Conservation (phyloP, 1,140 invertebrate species). For the Halyomorpha halys region DNA sequence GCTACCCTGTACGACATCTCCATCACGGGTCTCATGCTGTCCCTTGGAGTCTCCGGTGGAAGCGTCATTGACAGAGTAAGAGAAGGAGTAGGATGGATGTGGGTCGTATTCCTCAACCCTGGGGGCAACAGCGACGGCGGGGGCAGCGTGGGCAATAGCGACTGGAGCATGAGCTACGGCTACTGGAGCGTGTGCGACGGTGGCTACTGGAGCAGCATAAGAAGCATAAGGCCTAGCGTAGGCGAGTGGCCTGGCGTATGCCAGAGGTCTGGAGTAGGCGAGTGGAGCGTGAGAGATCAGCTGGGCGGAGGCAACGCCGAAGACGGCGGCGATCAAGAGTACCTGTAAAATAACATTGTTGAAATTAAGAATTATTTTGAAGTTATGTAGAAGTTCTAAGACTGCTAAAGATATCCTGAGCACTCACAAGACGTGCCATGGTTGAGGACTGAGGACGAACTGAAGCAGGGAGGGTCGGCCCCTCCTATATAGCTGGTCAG, state of each 20-base stretch:
- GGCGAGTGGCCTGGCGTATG: not conserved
- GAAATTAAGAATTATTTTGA: too few relatives aligned
- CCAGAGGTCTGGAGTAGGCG: too few relatives aligned
- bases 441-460: too few relatives aligned
- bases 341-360: too few relatives aligned
- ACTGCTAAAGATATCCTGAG: too few relatives aligned
- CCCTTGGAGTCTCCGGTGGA: conserved; percentile 31
- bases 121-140: not conserved
- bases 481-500: too few relatives aligned
- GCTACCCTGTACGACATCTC: conserved; percentile 28
- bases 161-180: not conserved
- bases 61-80: conserved; percentile 34
- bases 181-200: too few relatives aligned
- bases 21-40: conserved; percentile 26
- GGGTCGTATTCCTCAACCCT: conserved; percentile 4
- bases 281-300: not conserved
- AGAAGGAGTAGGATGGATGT: conserved; percentile 32
- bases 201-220: too few relatives aligned
- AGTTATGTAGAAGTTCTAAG: too few relatives aligned
- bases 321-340: not conserved
- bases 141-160: not conserved
- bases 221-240: not conserved
- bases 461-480: too few relatives aligned
- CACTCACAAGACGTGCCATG: too few relatives aligned
- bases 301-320: not conserved